These are phyloP conservation scores for Elgaria multicarinata DNA, from an alignment of 2,113 vertebrate species.

Conservation along the genomic window DNA sequence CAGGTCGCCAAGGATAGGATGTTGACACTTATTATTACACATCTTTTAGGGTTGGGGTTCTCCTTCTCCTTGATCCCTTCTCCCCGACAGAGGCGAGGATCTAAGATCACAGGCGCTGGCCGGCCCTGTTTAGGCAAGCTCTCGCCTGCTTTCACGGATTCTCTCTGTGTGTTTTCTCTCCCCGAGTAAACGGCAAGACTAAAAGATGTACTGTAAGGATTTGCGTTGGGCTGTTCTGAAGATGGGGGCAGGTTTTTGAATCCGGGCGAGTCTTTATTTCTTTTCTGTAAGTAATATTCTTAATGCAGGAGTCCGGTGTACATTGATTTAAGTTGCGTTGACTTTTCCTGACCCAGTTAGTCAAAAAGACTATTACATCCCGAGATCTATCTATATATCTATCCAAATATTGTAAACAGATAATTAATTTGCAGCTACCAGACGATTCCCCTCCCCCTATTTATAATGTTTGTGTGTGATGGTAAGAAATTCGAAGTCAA, in stretches of 20 bases:
- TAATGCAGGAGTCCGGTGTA: slow-evolving; percentile 53
- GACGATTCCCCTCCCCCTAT: slow-evolving; percentile 44
- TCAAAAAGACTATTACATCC: slow-evolving; percentile 24
- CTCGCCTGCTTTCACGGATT: too few relatives aligned
- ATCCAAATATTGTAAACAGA: slow-evolving; percentile 61
- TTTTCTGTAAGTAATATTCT: slow-evolving; percentile 48
- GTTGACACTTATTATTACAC: neutral
- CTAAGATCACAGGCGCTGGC: neutral
- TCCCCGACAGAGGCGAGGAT: neutral
- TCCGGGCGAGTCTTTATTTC: neutral
- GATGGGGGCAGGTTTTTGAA: neutral
- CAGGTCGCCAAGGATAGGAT: neutral
- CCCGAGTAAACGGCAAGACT: neutral
- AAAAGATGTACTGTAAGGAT: neutral
- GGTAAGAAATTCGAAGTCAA: slow-evolving; percentile 39
- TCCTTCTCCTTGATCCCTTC: too few relatives aligned
- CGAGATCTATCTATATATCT: slow-evolving; percentile 21
- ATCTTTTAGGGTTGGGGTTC: neutral
- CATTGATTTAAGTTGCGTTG: slow-evolving; percentile 55
- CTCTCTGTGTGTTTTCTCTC: neutral
- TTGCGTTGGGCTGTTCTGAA: neutral
- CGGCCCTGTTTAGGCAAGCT: neutral
- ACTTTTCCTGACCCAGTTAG: slow-evolving; percentile 63
- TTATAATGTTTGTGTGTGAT: too few relatives aligned
- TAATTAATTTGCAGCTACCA: slow-evolving; percentile 56